phyloP scores from a whole-genome alignment of 2,888 invertebrate species.

The Diachrysia chrysitis region DNA sequence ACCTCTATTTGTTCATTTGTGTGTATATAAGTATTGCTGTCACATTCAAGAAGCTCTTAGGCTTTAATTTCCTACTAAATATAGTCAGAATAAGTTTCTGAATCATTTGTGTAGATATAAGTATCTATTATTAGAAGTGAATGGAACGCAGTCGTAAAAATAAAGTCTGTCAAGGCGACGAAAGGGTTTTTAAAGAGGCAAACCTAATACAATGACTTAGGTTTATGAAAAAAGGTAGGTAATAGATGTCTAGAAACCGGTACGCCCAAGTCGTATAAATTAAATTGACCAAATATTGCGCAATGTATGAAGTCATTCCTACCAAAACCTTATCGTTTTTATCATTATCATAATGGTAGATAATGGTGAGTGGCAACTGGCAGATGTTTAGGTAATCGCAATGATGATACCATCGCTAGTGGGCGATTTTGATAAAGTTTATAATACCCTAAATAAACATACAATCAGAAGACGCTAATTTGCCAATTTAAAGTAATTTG shows the following conservation, averaged over 20 bases:
- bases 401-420: no score
- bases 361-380: background rate
- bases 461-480: no score
- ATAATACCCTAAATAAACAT: background rate
- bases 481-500: no score
- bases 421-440: no score
- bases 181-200: background rate
- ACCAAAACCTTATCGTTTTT: constrained; percentile 10
- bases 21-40: no score
- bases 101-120: background rate
- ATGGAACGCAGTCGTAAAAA: background rate
- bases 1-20: no score
- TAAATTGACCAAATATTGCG: background rate
- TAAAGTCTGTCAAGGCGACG: background rate
- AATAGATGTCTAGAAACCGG: no score
- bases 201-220: no score
- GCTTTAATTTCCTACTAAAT: background rate
- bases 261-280: no score
- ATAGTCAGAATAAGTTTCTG: background rate
- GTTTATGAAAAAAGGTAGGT: no score
- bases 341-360: background rate
- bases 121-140: background rate
- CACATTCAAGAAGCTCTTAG: no score
- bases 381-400: background rate
- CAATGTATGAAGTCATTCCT: background rate